Evolutionary conservation across 2,113 vertebrate species (phyloP).

Genomic region (Onychostruthus taczanowskii): DNA sequence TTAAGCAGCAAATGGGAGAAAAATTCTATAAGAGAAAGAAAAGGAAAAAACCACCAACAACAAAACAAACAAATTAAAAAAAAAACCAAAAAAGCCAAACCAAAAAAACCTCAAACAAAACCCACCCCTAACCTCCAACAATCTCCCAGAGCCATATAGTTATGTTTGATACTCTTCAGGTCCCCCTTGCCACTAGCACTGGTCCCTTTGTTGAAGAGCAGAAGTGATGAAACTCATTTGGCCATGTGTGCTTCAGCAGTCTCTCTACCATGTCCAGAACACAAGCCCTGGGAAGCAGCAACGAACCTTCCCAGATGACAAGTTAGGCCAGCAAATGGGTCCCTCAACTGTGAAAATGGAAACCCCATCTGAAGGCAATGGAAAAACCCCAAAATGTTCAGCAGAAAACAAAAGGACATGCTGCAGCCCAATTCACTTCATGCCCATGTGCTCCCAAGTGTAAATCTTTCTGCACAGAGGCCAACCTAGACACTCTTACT

Average conservation of each 20-base stretch:
- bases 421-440: neutral
- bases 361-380: rapidly evolving
- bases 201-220: neutral
- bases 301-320: neutral
- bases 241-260: neutral
- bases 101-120: neutral
- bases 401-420: neutral
- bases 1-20: neutral
- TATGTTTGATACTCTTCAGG: neutral
- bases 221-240: neutral
- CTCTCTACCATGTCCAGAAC: neutral
- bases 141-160: neutral
- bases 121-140: neutral
- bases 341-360: neutral
- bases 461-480: neutral
- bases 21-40: neutral
- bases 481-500: neutral
- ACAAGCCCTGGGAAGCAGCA: neutral
- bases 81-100: neutral
- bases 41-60: neutral
- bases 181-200: neutral
- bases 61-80: neutral
- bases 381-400: neutral
- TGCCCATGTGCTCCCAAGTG: rapidly evolving
- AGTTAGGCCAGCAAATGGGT: neutral